Evolutionary conservation across 2,113 vertebrate species (phyloP), one percentile per base, ranked within the genome.

Genomic region (Trogon surrucura): DNA sequence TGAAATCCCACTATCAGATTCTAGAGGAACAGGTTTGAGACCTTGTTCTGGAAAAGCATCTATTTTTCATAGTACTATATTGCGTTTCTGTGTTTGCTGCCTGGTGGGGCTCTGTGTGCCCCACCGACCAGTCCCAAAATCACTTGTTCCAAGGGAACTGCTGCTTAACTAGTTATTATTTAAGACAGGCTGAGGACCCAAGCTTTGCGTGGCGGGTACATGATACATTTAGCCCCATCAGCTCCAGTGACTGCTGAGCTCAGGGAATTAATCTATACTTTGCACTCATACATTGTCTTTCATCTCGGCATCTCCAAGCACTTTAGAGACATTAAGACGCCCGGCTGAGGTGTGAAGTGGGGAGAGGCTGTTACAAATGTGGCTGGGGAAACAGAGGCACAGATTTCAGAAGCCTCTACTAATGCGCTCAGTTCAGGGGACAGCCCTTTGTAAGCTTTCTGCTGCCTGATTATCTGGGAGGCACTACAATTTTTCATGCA

Each of bases 381-480:
- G 78, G 16, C 82, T 81, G 34, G 80, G 80, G 88, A 86, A 94
- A 94, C 53, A 27, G 92, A 95, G 94, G 89, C 94, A 95, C 58
- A 45, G 88, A 65, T 92, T 90, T 93, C 19, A 38, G 82, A 57
- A 94, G 77, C 25, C 21, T 88, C 65, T 75, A 3, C 53, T 93
- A 47, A 86, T 84, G 72, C 5, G 14, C 65, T 94, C 34, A 3
- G 51, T 80, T 94, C 61, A 53, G 48, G 44, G 69, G 38, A 81
- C 57, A 79, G 48, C 53, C 9, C 0, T 91, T 89, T 72, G 5
- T 62, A 72, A 87, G 21, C 65, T 85, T 32, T 81, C 60, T 53
- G 30, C 26, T 81, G 60, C 72, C 80, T 61, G 67, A 69, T 84
- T 72, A 26, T 64, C 60, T 23, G 65, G 45, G 45, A 88, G 53